Evolutionary conservation across 2,888 invertebrate species (phyloP).

Genomic region (Orthosia gothica): DNA sequence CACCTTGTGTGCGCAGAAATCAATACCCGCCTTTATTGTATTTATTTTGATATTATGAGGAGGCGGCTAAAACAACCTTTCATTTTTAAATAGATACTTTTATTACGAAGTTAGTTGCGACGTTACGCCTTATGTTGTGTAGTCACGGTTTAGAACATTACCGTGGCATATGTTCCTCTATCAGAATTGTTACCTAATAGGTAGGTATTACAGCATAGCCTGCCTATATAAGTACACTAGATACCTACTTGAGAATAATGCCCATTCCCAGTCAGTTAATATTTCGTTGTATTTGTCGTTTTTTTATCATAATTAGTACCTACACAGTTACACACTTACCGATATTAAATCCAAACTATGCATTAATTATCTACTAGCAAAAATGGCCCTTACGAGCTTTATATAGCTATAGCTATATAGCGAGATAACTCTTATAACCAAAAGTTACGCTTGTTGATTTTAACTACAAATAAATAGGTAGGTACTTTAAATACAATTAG

Average conservation of each 20-base stretch:
- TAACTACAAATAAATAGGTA: no score
- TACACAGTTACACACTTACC: no score
- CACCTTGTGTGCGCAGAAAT: constrained; percentile 31
- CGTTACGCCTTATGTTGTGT: not conserved
- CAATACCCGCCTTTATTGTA: constrained; percentile 22
- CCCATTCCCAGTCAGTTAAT: not conserved
- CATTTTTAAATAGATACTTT: not conserved
- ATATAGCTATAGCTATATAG: no score
- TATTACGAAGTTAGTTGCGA: not conserved
- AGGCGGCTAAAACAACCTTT: not conserved
- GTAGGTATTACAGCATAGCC: not conserved
- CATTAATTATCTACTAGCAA: no score
- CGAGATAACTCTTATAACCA: no score
- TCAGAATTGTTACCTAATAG: not conserved
- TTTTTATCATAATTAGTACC: no score
- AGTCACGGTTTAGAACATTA: no score
- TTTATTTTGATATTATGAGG: not conserved
- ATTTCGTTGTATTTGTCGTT: not conserved
- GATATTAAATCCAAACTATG: no score
- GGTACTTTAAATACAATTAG: no score
- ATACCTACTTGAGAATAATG: not conserved
- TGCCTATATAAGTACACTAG: not conserved
- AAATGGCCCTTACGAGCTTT: no score
- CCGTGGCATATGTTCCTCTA: no score
- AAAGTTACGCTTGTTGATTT: no score